Percentiles rank a stretch among this genome's conserved stretches.
Evolutionary conservation across 2,888 invertebrate genomes (phyloP).

Genomic region (Acanthoscelides obtectus): DNA sequence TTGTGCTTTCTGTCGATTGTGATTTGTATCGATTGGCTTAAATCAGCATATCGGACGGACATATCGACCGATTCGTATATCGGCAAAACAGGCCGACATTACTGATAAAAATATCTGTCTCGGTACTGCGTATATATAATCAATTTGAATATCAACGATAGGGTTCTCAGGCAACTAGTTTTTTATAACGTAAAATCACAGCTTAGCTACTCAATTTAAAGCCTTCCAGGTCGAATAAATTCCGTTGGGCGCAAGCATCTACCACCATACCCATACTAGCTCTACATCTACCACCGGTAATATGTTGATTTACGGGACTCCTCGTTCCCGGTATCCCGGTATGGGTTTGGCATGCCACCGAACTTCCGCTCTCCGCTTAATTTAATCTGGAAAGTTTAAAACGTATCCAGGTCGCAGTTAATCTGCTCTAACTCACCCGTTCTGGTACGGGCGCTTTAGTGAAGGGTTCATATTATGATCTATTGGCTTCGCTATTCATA

Average conservation of each 20-base stretch:
- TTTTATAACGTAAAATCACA: no score
- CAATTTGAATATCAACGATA: no score
- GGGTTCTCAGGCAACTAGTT: no score
- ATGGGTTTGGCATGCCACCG: neutral
- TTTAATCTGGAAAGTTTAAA: slow-evolving; percentile 37
- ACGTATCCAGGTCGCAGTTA: slow-evolving; percentile 35
- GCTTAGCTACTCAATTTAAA: neutral
- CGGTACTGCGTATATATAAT: no score
- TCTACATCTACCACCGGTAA: slow-evolving; percentile 11
- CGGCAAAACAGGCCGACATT: no score
- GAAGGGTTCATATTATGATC: no score
- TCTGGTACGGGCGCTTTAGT: neutral
- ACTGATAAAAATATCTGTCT: no score
- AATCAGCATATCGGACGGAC: no score
- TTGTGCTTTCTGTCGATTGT: no score
- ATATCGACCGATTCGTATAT: no score
- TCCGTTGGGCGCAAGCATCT: neutral
- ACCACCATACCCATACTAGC: neutral
- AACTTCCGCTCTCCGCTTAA: slow-evolving; percentile 17
- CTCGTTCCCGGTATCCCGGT: neutral
- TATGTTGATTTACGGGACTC: slow-evolving; percentile 33
- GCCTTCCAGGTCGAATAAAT: neutral
- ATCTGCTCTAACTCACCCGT: slow-evolving; percentile 27
- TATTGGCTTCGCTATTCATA: no score
- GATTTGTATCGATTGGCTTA: no score